These are phyloP conservation scores for Drosophila sp. DNA, from an alignment of 1,140 invertebrate species.

Conservation along the genomic window DNA sequence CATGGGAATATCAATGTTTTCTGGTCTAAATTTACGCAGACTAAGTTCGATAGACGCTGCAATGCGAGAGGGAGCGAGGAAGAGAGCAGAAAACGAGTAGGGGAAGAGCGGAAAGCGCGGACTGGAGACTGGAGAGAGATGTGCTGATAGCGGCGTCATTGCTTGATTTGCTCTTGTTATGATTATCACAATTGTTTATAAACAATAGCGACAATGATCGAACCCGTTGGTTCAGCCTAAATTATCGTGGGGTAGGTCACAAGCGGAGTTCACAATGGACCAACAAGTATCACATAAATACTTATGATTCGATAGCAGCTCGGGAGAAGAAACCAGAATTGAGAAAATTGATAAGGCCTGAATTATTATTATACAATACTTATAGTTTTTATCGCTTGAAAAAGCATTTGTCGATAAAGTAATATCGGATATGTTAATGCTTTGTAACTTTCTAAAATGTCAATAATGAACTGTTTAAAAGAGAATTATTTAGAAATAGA, in stretches of 20 bases:
- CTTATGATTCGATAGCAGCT: slow-evolving; percentile 10
- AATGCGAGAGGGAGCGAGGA: not conserved
- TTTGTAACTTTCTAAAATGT: too few species aligned
- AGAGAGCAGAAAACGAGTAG: slow-evolving; percentile 2
- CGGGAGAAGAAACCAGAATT: not conserved
- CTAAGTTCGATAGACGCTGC: slow-evolving; percentile 9
- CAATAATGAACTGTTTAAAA: too few species aligned
- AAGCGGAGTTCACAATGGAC: slow-evolving; percentile 21
- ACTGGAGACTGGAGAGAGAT: too few species aligned
- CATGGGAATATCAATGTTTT: slow-evolving; percentile 80
- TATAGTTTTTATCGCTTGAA: not conserved
- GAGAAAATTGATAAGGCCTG: not conserved
- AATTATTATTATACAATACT: not conserved
- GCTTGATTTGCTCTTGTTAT: slow-evolving; percentile 10
- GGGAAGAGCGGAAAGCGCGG: not conserved
- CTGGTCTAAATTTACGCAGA: slow-evolving; percentile 70
- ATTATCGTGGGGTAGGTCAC: slow-evolving; percentile 43
- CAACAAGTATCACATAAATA: not conserved
- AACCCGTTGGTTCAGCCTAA: slow-evolving; percentile 17
- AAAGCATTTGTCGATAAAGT: not conserved
- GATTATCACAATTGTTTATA: slow-evolving; percentile 68
- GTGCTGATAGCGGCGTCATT: slow-evolving; percentile 23
- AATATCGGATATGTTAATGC: too few species aligned
- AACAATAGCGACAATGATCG: slow-evolving; percentile 54
- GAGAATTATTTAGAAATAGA: too few species aligned